Percentiles rank a stretch among this genome's conserved stretches.
Conservation (phyloP, 2,888 invertebrate genomes). For the Drosophila recens region DNA sequence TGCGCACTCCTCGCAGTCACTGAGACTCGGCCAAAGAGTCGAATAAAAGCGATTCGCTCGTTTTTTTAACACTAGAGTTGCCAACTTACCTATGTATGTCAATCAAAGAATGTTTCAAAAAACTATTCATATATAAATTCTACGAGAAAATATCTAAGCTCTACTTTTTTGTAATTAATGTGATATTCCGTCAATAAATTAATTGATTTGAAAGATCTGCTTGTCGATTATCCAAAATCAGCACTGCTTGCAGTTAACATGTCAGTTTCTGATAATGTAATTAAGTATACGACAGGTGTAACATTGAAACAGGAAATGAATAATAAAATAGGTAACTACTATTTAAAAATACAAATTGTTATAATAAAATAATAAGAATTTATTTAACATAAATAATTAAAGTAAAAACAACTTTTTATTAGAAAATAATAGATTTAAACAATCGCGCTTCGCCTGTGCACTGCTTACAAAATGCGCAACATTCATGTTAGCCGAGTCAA, state of each 20-base stretch:
- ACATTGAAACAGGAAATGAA: background rate
- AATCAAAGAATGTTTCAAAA: background rate
- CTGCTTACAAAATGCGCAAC: background rate
- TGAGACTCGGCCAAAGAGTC: slow-evolving; percentile 1
- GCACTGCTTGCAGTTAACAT: background rate
- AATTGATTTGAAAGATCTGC: background rate
- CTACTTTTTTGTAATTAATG: too few relatives aligned
- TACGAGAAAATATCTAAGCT: too few relatives aligned
- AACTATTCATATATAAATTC: background rate
- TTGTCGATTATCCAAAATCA: background rate
- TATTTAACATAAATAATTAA: background rate
- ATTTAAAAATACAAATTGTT: background rate
- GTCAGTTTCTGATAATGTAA: background rate
- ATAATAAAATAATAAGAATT: background rate
- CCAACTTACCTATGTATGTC: background rate
- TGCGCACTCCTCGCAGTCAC: slow-evolving; percentile 40
- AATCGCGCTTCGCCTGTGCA: background rate
- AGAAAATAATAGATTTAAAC: background rate
- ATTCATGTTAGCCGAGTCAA: background rate
- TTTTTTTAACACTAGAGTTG: slow-evolving; percentile 25
- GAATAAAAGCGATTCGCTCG: slow-evolving; percentile 3
- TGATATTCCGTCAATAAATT: too few relatives aligned
- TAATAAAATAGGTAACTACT: background rate
- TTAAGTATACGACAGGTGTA: slow-evolving; percentile 14
- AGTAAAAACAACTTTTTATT: background rate